phyloP scores from a whole-genome alignment of 2,797 vertebrate genomes.

The Vireo griseus region DNA sequence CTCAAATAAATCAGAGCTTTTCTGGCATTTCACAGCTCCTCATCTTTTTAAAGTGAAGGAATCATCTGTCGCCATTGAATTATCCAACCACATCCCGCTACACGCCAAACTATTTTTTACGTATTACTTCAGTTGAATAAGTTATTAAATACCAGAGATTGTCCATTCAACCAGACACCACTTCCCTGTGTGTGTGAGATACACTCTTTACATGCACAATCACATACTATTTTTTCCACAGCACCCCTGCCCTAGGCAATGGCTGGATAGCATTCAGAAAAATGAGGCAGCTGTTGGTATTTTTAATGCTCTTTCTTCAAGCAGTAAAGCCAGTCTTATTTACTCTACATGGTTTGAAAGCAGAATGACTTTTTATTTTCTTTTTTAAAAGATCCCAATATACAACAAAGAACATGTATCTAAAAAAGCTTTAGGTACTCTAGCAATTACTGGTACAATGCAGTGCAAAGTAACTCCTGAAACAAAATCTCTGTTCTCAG shows the following conservation, averaged over 20 bases:
- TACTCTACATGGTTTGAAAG: background rate
- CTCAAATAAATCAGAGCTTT: background rate
- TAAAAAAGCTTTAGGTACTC: background rate
- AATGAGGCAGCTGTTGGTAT: conserved; percentile 18
- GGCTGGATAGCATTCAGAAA: background rate
- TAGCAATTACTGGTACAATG: conserved; percentile 2
- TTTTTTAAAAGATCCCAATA: rapidly evolving
- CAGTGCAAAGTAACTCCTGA: background rate
- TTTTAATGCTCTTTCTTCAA: conserved; percentile 6
- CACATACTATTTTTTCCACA: background rate
- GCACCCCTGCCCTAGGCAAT: background rate
- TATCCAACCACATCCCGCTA: background rate
- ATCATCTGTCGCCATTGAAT: rapidly evolving
- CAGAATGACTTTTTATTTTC: conserved; percentile 7
- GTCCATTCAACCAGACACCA: background rate
- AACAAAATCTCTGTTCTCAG: conserved; percentile 8
- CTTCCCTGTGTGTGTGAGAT: background rate
- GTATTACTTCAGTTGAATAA: background rate
- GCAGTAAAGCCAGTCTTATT: background rate
- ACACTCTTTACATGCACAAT: background rate
- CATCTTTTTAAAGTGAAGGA: background rate
- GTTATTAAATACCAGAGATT: background rate
- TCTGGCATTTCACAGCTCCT: background rate
- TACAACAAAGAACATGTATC: background rate
- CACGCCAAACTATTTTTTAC: background rate